Base-by-base conservation (phyloP, 2,113 vertebrate genomes). In the Xiphophorus maculatus region DNA sequence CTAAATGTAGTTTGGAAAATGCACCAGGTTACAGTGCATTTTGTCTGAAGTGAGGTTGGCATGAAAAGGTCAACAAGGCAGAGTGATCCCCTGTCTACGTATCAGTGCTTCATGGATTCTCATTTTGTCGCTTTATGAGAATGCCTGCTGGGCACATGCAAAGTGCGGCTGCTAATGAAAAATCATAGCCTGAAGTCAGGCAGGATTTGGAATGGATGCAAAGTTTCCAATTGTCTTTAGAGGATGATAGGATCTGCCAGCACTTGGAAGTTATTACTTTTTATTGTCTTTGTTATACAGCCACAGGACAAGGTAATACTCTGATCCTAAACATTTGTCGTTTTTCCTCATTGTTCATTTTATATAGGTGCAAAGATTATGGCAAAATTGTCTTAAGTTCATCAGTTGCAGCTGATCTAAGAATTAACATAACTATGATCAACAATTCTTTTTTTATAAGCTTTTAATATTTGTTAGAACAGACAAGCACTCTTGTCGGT, bases 171-270 rank as follows among this genome's bases (percentile, higher is more conserved):
- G 33, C 40, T 63, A 63, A 67, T 71, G 28, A 67, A 79, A 71
- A 42, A 60, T 19, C 33, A 37, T 66, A 62, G 44, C 40, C 30
- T 66, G 48, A 77, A 61, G 67, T 61, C 51, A 37, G 42, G 27
- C 42, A 79, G 32, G 28, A 78, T 54, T 58, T 60, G 27, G 62
- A 73, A 65, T 60, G 64, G 64, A 74, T 63, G 66, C 63, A 71
- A 73, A 63, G 37, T 29, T 80, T 71, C 60, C 51, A 13, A 37
- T 27, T 32, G 37, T 60, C 28, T 69, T 58, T 44, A 51, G 65
- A 70, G 62, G 17, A 60, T 71, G 54, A 83, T 66, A 25, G 64
- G 28, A 79, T 35, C 74, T 66, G 5, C 28, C 51, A 33, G 29
- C 28, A 61, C 15, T 71, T 27, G 7, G 33, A 66, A 42, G 30